phyloP scores from a whole-genome alignment of 2,888 invertebrate species.

The Maniola hyperantus region DNA sequence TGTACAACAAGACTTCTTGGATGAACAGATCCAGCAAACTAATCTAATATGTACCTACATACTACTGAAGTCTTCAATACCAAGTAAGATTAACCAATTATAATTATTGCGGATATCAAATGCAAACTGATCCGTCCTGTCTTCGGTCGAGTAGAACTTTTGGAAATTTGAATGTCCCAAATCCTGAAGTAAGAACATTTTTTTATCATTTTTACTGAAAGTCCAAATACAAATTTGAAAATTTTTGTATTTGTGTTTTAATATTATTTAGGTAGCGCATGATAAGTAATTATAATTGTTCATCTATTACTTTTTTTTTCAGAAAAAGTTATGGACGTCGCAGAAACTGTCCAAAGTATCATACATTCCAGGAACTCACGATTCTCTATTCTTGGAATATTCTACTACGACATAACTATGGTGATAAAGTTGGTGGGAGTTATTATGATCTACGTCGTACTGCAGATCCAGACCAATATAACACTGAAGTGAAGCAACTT shows the following conservation, averaged over 20 bases:
- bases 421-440: neutral
- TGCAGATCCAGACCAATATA: neutral
- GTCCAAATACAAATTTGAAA: too few species aligned
- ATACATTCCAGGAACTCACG: neutral
- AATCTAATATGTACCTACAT: conserved; percentile 62
- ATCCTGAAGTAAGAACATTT: too few species aligned
- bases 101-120: too few species aligned
- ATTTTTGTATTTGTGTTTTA: too few species aligned
- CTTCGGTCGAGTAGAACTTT: too few species aligned
- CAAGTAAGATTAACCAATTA: conserved; percentile 43
- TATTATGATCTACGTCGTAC: conserved; percentile 1
- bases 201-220: too few species aligned
- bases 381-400: conserved; percentile 5
- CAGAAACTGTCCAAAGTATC: neutral
- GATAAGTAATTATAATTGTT: neutral
- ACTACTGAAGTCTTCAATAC: conserved; percentile 53
- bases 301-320: too few species aligned
- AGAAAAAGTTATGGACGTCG: neutral
- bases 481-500: neutral
- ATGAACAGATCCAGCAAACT: conserved; percentile 58
- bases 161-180: too few species aligned
- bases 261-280: neutral
- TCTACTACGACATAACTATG: neutral
- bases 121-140: too few species aligned
- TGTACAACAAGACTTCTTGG: conserved; percentile 50